Percentiles rank a stretch among this genome's conserved stretches.
Evolutionary conservation across 2,797 vertebrate genomes (phyloP).

Genomic region (Euphonia xanthogaster): DNA sequence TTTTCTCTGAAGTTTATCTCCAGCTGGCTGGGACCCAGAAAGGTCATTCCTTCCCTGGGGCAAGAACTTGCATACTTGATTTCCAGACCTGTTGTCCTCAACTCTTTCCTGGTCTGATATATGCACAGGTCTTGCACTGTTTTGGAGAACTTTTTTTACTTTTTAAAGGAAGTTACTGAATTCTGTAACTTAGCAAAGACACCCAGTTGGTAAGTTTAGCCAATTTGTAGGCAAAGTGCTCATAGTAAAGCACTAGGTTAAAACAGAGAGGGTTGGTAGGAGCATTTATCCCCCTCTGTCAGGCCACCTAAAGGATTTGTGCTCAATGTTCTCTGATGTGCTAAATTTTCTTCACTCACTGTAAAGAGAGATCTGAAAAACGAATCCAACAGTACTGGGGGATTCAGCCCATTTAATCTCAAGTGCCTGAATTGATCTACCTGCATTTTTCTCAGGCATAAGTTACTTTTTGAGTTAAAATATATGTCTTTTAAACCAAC

Average conservation of each 20-base stretch:
- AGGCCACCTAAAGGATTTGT: neutral
- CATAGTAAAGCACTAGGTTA: neutral
- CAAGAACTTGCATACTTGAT: neutral
- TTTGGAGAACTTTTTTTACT: neutral
- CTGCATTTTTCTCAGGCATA: neutral
- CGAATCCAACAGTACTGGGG: neutral
- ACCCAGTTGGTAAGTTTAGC: rapidly evolving
- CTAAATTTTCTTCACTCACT: neutral
- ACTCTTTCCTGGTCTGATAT: neutral
- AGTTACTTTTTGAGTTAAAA: neutral
- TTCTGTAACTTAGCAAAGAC: neutral
- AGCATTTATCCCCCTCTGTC: neutral
- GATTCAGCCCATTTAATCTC: neutral
- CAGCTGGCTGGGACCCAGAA: neutral
- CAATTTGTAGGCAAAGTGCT: neutral
- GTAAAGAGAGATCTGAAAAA: neutral
- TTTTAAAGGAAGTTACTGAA: neutral
- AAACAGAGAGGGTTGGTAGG: neutral
- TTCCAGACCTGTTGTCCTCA: neutral
- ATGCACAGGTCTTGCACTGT: neutral
- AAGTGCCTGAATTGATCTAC: neutral
- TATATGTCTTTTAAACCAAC: neutral
- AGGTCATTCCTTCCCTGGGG: neutral
- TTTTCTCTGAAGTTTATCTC: neutral
- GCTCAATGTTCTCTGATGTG: neutral